Conservation (phyloP, 2,888 invertebrate species). For the Leptinotarsa peninsularis region DNA sequence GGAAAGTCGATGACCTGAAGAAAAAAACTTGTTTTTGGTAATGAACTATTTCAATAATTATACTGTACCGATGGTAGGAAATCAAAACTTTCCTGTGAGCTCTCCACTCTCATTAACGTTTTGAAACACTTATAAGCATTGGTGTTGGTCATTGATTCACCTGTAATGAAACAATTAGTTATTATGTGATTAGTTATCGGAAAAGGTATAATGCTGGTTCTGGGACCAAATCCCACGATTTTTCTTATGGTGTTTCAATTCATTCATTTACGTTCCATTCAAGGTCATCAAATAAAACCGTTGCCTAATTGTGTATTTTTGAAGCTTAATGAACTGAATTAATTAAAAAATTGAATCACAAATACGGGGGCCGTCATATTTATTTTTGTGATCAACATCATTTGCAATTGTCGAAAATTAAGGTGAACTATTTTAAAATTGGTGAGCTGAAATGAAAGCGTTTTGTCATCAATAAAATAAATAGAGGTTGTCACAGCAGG, state of each 20-base stretch:
- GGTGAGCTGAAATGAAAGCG: background rate
- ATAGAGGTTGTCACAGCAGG: background rate
- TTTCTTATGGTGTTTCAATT: too few relatives aligned
- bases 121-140: slow-evolving; percentile 54
- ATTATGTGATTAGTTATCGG: background rate
- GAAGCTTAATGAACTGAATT: too few relatives aligned
- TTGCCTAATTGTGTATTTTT: too few relatives aligned
- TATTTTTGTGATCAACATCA: too few relatives aligned
- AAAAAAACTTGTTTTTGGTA: slow-evolving; percentile 18
- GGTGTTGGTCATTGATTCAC: slow-evolving; percentile 52
- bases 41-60: too few relatives aligned
- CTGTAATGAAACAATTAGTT: slow-evolving; percentile 44
- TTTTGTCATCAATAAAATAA: background rate
- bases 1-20: slow-evolving; percentile 39
- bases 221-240: too few relatives aligned
- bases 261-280: too few relatives aligned
- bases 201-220: background rate
- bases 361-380: too few relatives aligned
- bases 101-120: slow-evolving; percentile 50
- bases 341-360: too few relatives aligned
- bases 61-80: slow-evolving; percentile 56
- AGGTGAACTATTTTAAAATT: background rate
- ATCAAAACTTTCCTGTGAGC: slow-evolving; percentile 48
- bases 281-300: too few relatives aligned
- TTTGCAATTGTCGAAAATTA: too few relatives aligned